A percentile compares a stretch with the other conserved stretches of the same genome.
These are phyloP conservation scores for Bostrychus sinensis DNA, from an alignment of 2,113 vertebrate species.

Conservation along the genomic window DNA sequence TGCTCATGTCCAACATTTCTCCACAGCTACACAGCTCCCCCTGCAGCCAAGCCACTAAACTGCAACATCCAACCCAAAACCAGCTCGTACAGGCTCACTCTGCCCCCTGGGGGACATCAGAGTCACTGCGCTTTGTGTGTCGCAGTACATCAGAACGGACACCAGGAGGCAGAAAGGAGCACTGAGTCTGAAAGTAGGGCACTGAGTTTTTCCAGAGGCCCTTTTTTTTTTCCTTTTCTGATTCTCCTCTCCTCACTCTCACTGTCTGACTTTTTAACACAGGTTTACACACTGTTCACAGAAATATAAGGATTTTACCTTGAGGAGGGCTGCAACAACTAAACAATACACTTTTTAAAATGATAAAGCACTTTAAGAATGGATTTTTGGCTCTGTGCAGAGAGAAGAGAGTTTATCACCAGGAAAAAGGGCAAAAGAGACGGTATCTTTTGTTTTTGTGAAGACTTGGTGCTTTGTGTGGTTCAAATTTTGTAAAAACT, in stretches of 20 bases:
- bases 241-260: slow-evolving; percentile 13
- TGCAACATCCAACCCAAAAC: fast-evolving
- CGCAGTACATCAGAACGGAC: background rate
- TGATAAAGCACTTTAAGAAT: too few species aligned
- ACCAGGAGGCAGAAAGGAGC: slow-evolving; percentile 61
- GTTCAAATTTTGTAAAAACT: too few species aligned
- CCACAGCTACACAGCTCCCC: slow-evolving; percentile 18
- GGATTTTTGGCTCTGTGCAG: too few species aligned
- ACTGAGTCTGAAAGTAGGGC: slow-evolving; percentile 58
- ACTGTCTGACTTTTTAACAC: background rate
- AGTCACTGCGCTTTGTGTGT: background rate
- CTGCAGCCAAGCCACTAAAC: slow-evolving; percentile 18
- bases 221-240: slow-evolving; percentile 39
- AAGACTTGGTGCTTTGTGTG: too few species aligned
- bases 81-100: background rate
- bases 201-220: slow-evolving; percentile 48
- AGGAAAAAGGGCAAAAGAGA: too few species aligned
- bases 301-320: too few species aligned
- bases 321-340: too few species aligned
- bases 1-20: background rate
- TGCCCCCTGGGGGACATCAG: slow-evolving; percentile 36
- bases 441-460: too few species aligned
- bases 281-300: background rate
- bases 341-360: too few species aligned
- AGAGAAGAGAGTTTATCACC: too few species aligned